Conservation (phyloP, 2,888 invertebrate genomes). For the Coelinius sp. region DNA sequence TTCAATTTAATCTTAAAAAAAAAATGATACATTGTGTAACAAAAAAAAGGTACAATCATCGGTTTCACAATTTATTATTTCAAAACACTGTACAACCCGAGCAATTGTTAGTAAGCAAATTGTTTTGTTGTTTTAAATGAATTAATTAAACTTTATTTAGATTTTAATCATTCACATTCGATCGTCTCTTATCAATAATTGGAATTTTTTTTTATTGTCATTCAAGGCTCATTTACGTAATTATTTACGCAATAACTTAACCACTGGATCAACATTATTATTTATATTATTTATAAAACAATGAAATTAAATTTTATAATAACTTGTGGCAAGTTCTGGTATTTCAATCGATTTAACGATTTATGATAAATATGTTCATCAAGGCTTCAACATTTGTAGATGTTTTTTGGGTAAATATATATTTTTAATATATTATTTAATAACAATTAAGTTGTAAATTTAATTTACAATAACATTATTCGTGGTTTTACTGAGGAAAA, state of each 20-base stretch:
- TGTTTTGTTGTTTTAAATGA: slow-evolving; percentile 14
- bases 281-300: neutral
- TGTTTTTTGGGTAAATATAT: slow-evolving; percentile 7
- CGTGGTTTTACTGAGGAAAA: neutral
- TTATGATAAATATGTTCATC: slow-evolving; percentile 1
- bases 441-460: slow-evolving; percentile 19
- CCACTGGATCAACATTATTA: slow-evolving; percentile 1
- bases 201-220: neutral
- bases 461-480: slow-evolving; percentile 10
- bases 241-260: no score
- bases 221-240: no score
- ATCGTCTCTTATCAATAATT: slow-evolving; percentile 10
- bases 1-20: slow-evolving; percentile 27
- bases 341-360: neutral
- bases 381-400: slow-evolving; percentile 11
- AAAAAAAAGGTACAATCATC: slow-evolving; percentile 28
- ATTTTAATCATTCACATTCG: neutral
- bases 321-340: slow-evolving; percentile 4
- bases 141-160: neutral
- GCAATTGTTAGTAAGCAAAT: slow-evolving; percentile 41
- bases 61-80: slow-evolving; percentile 28
- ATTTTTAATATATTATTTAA: neutral
- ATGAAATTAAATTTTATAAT: neutral
- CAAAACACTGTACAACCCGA: slow-evolving; percentile 46
- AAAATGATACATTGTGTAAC: slow-evolving; percentile 20